Evolutionary conservation across 2,888 invertebrate species (phyloP).

Genomic region (Oxyteleia sp.): DNA sequence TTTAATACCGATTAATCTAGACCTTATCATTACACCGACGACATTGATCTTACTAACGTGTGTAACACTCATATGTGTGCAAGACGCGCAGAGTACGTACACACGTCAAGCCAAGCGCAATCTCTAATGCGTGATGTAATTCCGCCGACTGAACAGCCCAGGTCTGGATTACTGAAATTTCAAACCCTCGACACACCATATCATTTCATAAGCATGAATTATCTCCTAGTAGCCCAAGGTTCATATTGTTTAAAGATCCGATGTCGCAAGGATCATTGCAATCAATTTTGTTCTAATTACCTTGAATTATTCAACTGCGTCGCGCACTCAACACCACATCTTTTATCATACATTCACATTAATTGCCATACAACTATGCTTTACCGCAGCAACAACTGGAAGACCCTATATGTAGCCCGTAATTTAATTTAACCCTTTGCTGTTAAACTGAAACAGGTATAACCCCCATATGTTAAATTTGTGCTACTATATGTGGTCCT

Average conservation of each 20-base stretch:
- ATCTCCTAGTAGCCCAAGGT: conserved; percentile 30
- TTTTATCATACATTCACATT: too few relatives aligned
- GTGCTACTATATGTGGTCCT: too few relatives aligned
- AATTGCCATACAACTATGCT: too few relatives aligned
- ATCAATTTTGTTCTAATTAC: conserved; percentile 51
- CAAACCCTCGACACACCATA: conserved; percentile 54
- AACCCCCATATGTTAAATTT: too few relatives aligned
- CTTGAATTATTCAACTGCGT: conserved; percentile 27
- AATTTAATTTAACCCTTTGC: too few relatives aligned
- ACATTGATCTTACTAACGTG: conserved; percentile 30
- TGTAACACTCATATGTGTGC: conserved; percentile 12
- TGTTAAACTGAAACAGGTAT: too few relatives aligned
- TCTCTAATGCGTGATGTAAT: conserved; percentile 60
- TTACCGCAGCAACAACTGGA: too few relatives aligned
- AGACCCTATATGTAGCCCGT: too few relatives aligned
- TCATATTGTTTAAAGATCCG: conserved; percentile 25
- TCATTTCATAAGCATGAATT: conserved; percentile 52
- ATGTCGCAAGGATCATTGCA: conserved; percentile 34
- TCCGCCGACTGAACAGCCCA: conserved; percentile 33
- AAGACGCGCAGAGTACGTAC: too few relatives aligned
- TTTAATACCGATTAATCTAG: conserved; percentile 37
- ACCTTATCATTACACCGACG: conserved; percentile 39
- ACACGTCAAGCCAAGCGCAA: conserved; percentile 27
- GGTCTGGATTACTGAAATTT: conserved; percentile 67
- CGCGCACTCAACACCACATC: too few relatives aligned